A percentile compares a stretch with the other conserved stretches of the same genome.
Evolutionary conservation across 2,888 invertebrate genomes (phyloP).

Genomic region (Melinopterus prodromus): DNA sequence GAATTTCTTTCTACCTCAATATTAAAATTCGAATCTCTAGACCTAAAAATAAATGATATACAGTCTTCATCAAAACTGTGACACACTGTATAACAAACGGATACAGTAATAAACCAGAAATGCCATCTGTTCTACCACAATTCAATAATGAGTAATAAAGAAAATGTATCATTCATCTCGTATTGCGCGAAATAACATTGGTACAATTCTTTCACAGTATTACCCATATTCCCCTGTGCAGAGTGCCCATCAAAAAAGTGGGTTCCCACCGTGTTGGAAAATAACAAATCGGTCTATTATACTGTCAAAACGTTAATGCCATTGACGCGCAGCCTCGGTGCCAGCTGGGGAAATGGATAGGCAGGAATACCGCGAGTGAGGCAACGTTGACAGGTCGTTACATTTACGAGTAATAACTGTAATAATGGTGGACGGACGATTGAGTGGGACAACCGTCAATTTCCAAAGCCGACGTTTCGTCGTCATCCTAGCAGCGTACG

Average conservation of each 20-base stretch:
- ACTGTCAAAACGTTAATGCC: constrained; percentile 4
- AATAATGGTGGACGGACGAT: neutral
- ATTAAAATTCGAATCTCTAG: too few species aligned
- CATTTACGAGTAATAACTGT: constrained; percentile 4
- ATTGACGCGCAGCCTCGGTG: neutral
- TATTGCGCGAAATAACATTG: neutral
- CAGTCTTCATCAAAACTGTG: too few species aligned
- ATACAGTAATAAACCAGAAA: too few species aligned
- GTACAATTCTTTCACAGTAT: neutral
- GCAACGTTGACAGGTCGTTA: neutral
- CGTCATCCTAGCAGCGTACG: neutral
- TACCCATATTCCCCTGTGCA: neutral
- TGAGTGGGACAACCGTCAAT: constrained; percentile 4
- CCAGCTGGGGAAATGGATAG: neutral
- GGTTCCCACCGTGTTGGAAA: neutral
- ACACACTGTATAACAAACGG: too few species aligned
- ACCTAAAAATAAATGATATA: too few species aligned
- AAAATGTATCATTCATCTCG: neutral
- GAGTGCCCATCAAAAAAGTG: neutral
- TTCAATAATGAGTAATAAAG: too few species aligned
- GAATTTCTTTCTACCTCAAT: too few species aligned
- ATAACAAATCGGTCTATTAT: neutral
- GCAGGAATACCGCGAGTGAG: neutral
- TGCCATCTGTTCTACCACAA: too few species aligned
- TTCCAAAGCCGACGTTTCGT: neutral